Evolutionary conservation across 2,888 invertebrate species (phyloP).

Genomic region (Brenthis hecate): DNA sequence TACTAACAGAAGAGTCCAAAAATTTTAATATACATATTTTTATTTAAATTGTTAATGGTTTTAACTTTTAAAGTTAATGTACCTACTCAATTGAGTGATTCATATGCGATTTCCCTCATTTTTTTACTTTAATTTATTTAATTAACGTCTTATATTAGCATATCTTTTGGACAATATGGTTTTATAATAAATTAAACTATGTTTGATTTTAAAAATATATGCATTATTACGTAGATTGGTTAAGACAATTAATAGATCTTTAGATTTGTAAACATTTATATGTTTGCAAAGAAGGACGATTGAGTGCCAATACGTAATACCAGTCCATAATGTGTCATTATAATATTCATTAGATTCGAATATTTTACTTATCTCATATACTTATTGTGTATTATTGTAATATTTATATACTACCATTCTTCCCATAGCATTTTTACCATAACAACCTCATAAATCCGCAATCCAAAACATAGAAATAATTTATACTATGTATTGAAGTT

Average conservation of each 20-base stretch:
- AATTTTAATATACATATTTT: constrained; percentile 52
- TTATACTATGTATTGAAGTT: constrained; percentile 3
- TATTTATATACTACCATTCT: constrained; percentile 1
- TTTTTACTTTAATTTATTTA: constrained; percentile 15
- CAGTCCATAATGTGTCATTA: background rate
- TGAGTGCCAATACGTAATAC: constrained; percentile 13
- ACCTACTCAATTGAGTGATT: constrained; percentile 53
- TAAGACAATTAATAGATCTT: constrained; percentile 8
- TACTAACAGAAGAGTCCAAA: constrained; percentile 61
- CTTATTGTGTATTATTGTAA: background rate
- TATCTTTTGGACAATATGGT: constrained; percentile 20
- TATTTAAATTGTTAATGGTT: constrained; percentile 58
- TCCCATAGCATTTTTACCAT: background rate
- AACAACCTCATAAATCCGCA: no score
- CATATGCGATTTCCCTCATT: constrained; percentile 21
- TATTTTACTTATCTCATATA: constrained; percentile 1
- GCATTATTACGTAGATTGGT: constrained; percentile 1
- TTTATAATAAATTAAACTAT: background rate
- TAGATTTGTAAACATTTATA: background rate
- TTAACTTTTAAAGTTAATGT: constrained; percentile 48
- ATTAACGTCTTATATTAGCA: constrained; percentile 14
- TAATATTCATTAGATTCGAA: background rate
- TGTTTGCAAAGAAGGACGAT: background rate
- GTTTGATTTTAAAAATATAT: background rate
- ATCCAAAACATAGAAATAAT: background rate